Evolutionary conservation across 1,140 invertebrate genomes (phyloP), one percentile per base, ranked within the genome.

Genomic region (Brachionus paranguensis): DNA sequence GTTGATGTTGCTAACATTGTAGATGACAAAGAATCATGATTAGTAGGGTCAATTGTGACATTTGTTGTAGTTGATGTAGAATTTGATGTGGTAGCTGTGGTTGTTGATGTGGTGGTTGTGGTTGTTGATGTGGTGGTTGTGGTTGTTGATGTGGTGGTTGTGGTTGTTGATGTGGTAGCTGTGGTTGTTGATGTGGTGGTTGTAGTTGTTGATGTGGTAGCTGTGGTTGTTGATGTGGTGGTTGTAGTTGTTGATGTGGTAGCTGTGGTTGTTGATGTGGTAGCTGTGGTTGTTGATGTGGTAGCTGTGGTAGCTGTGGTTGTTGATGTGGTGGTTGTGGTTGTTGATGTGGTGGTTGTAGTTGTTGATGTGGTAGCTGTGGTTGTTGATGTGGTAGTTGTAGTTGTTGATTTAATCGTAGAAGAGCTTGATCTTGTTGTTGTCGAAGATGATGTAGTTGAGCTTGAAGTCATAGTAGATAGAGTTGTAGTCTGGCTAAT

Each of bases 131-230:
- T 84, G 14, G 85, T 83, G 10, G 84, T 70, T n/a, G 78, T 84
- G 2, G 60, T 78, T 12, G 85, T 84, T 14, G 84, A 84, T 6
- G 85, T 84, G 0, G 81, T 53, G 12, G 79, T 27, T 14, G 84
- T 85, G 11, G 84, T 79, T 2, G 85, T 85, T 2, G 85, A 85
- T 27, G 85, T 85, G 33, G 85, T 72, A 3, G 65, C 68, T n/a
- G 83, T 65, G 0, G 85, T 84, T 8, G 84, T 83, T 37, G 84
- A 83, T 3, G 85, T 85, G 1, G 85, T 76, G 0, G 85, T 85
- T 6, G 84, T 84, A 3, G 45, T 43, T 2, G 84, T 45, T 14
- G 70, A 24, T 6, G 81, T 84, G 8, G 85, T 84, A 6, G 84
- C 84, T 6, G 85, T 86, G n/a, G 85, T 84, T 17, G 47, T 64